Percentiles rank a stretch among this genome's conserved stretches.
phyloP scores from a whole-genome alignment of 1,140 invertebrate genomes.

The Pomacea maculata region DNA sequence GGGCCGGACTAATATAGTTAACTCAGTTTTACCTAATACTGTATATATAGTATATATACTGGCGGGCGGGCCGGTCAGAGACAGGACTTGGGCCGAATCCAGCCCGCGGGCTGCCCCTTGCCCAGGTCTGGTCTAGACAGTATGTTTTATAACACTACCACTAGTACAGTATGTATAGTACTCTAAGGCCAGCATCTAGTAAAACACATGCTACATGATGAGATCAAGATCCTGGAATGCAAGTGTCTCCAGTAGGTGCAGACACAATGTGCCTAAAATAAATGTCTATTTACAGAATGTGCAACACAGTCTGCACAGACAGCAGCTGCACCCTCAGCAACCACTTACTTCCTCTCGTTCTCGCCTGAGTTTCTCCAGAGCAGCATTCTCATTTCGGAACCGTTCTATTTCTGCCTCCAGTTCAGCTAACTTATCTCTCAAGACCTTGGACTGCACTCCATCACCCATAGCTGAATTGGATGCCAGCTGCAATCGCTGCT shows the following conservation, averaged over 20 bases:
- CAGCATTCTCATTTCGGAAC: constrained; percentile 61
- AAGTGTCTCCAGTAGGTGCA: no score
- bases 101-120: no score
- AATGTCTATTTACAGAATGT: background rate
- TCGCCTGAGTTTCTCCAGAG: constrained; percentile 55
- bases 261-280: background rate
- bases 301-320: no score
- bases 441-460: constrained; percentile 58
- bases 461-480: constrained; percentile 32
- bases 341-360: constrained; percentile 60
- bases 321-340: background rate
- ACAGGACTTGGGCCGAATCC: no score
- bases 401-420: constrained; percentile 64
- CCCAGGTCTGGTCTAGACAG: background rate
- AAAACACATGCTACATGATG: background rate
- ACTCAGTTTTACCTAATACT: no score
- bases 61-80: no score
- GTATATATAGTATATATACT: no score
- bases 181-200: no score
- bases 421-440: constrained; percentile 60
- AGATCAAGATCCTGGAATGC: background rate
- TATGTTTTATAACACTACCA: background rate
- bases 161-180: no score
- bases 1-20: no score
- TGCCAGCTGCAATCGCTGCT: constrained; percentile 9